Evolutionary conservation across 2,888 invertebrate genomes (phyloP), one percentile per base, ranked within the genome.

Genomic region (Aporophyla lueneburgensis): DNA sequence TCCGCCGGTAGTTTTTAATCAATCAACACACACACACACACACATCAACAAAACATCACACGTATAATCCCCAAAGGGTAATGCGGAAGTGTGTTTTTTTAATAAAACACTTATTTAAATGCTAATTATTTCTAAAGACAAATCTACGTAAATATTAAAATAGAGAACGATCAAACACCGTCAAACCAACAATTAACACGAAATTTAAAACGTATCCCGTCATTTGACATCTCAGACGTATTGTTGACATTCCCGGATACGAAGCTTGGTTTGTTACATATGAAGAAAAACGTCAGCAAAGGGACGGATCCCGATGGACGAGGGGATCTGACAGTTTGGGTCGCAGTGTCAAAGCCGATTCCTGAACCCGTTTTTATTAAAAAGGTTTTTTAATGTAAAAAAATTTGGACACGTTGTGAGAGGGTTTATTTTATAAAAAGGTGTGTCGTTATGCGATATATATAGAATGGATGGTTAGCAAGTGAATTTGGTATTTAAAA

Each of bases 301-400:
- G 66, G 82, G 80, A 87, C 84, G 80, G 86, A 88, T 87, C 80
- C 63, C 83, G 77, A 77, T 79, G 81, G 85, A 89, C 84, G 86
- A 86, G 87, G 90, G 88, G 84, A 82, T 86, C 85, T 89, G 90
- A 89, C 91, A 90, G 88, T 82, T 56, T 66, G 81, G 84, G 89
- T 89, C 83, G 79, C 81, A 72, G 80, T 88, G 84, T 88, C 88
- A 87, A 89, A 89, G 81, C 82, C 71, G 78, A 83, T 84, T 84
- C 71, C 67, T 49, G 63, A 80, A 81, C 63, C 56, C 78, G 69
- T 70, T 81, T 86, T 76, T 80, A 82, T 72, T 65, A 78, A 77
- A 85, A 85, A 77, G 19, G 27, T 16, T 56, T 53, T 80, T 78
- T 66, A 78, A 76, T 65, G 65, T 68, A 74, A 21, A 14, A 53